Conservation (phyloP, 2,113 vertebrate genomes). For the Trachemys scripta region DNA sequence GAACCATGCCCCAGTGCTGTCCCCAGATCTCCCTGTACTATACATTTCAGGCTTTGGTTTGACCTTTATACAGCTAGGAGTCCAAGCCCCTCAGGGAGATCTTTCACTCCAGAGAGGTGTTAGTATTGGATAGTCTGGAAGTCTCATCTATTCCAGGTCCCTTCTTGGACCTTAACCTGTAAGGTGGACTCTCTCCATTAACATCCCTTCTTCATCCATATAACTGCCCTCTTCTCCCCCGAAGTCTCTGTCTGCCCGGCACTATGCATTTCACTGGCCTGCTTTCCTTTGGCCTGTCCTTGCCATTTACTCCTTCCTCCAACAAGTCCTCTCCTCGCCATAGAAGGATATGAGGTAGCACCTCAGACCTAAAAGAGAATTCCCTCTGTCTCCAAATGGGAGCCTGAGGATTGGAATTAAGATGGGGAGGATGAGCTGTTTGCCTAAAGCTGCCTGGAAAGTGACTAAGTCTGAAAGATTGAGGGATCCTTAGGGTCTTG, state of each 20-base stretch:
- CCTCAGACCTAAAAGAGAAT: not conserved
- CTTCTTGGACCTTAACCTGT: not conserved
- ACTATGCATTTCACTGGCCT: not conserved
- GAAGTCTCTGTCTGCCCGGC: not conserved
- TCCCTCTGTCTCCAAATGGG: not conserved
- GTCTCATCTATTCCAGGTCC: not conserved
- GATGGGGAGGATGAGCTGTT: not conserved
- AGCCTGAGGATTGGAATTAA: not conserved
- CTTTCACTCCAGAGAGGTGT: not conserved
- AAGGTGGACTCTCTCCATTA: not conserved
- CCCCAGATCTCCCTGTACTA: not conserved
- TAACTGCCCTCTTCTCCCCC: not conserved
- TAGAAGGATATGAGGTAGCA: not conserved
- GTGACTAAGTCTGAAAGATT: not conserved
- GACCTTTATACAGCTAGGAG: too few species aligned
- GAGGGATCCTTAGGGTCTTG: not conserved
- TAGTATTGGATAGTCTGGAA: not conserved
- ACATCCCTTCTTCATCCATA: not conserved
- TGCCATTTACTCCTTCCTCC: not conserved
- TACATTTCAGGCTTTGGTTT: accelerated
- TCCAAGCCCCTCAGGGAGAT: not conserved
- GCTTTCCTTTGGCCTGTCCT: not conserved
- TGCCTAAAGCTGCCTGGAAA: not conserved
- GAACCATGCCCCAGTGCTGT: not conserved
- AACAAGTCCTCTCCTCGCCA: not conserved